Conservation (phyloP, 2,888 invertebrate species). For the Phortica magna region DNA sequence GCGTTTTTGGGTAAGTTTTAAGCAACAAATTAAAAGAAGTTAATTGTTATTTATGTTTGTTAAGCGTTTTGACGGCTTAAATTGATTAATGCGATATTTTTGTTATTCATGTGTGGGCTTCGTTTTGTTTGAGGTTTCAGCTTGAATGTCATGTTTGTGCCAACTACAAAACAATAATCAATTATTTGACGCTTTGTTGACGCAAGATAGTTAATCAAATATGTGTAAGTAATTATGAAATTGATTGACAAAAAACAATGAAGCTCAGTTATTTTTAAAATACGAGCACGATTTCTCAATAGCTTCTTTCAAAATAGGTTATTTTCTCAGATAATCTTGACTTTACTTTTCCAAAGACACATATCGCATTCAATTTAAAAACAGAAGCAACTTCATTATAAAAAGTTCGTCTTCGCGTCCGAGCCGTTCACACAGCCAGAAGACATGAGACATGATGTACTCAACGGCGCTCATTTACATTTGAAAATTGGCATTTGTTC, state of each 20-base stretch:
- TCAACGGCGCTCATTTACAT: not conserved
- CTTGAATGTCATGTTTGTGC: conserved; percentile 53
- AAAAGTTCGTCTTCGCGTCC: no score
- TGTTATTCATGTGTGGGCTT: conserved; percentile 7
- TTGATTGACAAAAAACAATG: conserved; percentile 32
- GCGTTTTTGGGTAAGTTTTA: conserved; percentile 16
- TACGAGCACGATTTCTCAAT: no score
- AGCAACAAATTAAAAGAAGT: conserved; percentile 16
- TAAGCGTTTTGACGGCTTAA: conserved; percentile 58
- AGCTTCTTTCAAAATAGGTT: no score
- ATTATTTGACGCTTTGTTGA: conserved; percentile 67
- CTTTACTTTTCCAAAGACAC: no score
- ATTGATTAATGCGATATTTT: conserved; percentile 66
- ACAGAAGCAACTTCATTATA: no score
- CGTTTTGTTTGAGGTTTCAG: not conserved
- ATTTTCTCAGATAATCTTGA: not conserved
- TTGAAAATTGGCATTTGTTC: not conserved
- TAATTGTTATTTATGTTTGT: conserved; percentile 72
- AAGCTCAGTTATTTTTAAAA: no score
- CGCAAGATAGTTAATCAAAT: conserved; percentile 43
- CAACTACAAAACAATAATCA: conserved; percentile 67
- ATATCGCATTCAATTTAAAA: no score
- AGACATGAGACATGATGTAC: no score
- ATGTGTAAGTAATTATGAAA: conserved; percentile 32
- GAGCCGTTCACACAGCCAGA: no score